phyloP scores from a whole-genome alignment of 2,888 invertebrate species.

The Monochamus alternatus region DNA sequence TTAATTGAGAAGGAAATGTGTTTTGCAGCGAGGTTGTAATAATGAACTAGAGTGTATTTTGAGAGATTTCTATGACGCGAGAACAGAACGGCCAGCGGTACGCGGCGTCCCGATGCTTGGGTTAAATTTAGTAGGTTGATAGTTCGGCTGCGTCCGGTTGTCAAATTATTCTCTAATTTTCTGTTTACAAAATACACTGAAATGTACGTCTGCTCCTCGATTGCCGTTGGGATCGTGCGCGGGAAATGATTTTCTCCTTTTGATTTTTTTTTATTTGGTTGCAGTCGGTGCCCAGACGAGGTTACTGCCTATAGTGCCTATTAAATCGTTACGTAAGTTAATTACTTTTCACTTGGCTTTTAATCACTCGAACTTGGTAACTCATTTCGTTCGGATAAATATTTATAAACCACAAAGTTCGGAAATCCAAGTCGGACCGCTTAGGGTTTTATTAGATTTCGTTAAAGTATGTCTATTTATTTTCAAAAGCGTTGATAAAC shows the following conservation, averaged over 20 bases:
- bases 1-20: conserved; percentile 44
- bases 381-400: conserved; percentile 29
- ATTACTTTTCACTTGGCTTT: conserved; percentile 28
- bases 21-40: conserved; percentile 50
- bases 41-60: conserved; percentile 56
- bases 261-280: conserved; percentile 19
- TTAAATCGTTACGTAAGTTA: conserved; percentile 31
- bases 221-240: conserved; percentile 22
- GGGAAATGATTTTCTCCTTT: conserved; percentile 33
- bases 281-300: conserved; percentile 10
- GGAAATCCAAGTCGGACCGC: conserved; percentile 15
- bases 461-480: conserved; percentile 10
- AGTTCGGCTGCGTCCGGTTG: conserved; percentile 68
- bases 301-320: conserved; percentile 9
- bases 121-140: conserved; percentile 65
- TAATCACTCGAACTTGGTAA: conserved; percentile 15
- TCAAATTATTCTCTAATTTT: conserved; percentile 63
- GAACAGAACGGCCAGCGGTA: conserved; percentile 47
- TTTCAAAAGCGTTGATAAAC: conserved; percentile 4
- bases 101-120: conserved; percentile 59
- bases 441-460: conserved; percentile 19
- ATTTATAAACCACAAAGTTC: conserved; percentile 37
- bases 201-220: conserved; percentile 46
- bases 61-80: conserved; percentile 50
- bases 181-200: conserved; percentile 59